Percentiles rank a stretch among this genome's conserved stretches.
Conservation (phyloP, 2,888 invertebrate species). For the Epistrophe grossulariae region DNA sequence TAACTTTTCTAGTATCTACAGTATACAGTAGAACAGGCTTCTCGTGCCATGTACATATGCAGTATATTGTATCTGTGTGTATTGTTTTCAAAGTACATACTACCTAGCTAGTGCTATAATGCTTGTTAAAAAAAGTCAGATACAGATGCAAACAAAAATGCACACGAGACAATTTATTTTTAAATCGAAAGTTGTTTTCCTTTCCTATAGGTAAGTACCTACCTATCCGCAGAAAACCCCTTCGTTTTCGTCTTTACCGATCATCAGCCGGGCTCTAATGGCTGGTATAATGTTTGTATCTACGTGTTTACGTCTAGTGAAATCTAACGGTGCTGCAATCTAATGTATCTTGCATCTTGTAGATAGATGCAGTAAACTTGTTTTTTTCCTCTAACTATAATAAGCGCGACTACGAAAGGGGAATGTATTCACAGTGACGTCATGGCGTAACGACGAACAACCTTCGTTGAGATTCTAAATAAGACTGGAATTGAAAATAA, state of each 20-base stretch:
- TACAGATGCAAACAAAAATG: constrained; percentile 36
- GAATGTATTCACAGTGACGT: constrained; percentile 53
- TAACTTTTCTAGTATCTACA: background rate
- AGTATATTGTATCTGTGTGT: background rate
- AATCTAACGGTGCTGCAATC: constrained; percentile 64
- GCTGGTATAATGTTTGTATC: constrained; percentile 10
- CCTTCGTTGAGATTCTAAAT: constrained; percentile 8
- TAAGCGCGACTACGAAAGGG: constrained; percentile 23
- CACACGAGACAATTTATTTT: constrained; percentile 71
- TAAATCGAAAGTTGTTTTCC: constrained; percentile 75
- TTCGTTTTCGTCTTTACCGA: background rate
- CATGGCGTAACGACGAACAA: constrained; percentile 9
- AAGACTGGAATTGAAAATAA: constrained; percentile 29
- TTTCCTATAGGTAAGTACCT: constrained; percentile 46
- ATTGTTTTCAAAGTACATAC: constrained; percentile 15
- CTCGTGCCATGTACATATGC: background rate
- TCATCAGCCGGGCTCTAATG: constrained; percentile 38
- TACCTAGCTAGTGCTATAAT: no score
- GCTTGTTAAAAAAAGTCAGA: constrained; percentile 4
- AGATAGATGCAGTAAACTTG: constrained; percentile 52
- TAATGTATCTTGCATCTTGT: constrained; percentile 41
- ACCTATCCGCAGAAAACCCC: constrained; percentile 5
- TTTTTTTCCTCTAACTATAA: constrained; percentile 36
- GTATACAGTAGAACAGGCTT: constrained; percentile 42
- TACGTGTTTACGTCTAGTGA: constrained; percentile 48